Evolutionary conservation across 2,888 invertebrate genomes (phyloP).

Genomic region (Tipula confusa): DNA sequence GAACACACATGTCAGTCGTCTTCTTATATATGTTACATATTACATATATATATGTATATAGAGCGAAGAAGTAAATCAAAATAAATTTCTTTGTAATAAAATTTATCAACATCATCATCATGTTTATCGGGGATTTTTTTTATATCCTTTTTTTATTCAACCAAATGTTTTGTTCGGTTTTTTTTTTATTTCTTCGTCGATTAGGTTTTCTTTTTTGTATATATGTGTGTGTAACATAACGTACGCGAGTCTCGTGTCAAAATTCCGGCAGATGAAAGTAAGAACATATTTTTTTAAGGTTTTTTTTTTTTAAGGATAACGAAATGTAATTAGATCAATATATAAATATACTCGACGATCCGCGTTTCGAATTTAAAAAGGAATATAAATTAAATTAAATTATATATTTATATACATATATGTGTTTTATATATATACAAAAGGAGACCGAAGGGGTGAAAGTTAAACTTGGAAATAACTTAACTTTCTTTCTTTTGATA

Average conservation of each 20-base stretch:
- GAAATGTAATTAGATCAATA: conserved; percentile 3
- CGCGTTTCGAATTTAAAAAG: background rate
- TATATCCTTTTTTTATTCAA: conserved; percentile 14
- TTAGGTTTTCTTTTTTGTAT: background rate
- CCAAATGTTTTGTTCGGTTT: background rate
- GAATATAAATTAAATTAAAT: conserved; percentile 13
- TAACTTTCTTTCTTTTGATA: background rate
- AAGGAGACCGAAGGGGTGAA: background rate
- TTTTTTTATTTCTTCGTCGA: background rate
- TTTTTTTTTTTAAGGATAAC: background rate
- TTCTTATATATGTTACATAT: background rate
- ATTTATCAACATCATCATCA: conserved; percentile 25
- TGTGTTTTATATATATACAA: background rate
- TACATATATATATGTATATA: background rate
- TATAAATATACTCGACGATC: background rate
- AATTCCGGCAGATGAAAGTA: conserved; percentile 1
- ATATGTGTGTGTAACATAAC: background rate
- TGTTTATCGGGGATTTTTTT: conserved; percentile 20
- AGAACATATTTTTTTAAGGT: background rate
- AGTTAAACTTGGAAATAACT: conserved; percentile 6
- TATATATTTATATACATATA: background rate
- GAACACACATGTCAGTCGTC: conserved; percentile 12
- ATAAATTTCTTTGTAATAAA: conserved; percentile 25
- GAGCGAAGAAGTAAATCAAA: background rate
- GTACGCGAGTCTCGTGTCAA: conserved; percentile 25